Evolutionary conservation across 2,888 invertebrate species (phyloP), one percentile per base, ranked within the genome.

Genomic region (Hirtodrosophila alboralis): DNA sequence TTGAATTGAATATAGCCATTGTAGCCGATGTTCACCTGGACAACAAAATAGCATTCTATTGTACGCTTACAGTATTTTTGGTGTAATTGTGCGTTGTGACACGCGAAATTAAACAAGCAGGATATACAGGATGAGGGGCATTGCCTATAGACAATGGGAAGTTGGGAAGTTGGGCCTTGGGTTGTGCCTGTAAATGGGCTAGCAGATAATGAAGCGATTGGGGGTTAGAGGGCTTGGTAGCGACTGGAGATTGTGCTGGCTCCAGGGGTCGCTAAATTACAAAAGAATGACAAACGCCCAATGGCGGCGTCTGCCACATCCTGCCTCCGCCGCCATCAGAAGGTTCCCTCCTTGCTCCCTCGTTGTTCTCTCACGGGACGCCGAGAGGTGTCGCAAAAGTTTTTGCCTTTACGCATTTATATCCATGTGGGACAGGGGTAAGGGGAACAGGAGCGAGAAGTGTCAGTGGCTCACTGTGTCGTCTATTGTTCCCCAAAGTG

Each of bases 401-500:
- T 84, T 71, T 54, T 18, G 59, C 48, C 57, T 34, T 54, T 40
- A 14, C 38, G 18, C 60, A n/a, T 37, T 16, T 30, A 6, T 33
- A 23, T 14, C 10, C 31, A 31, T 7, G 6, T 1, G 16, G 13
- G 28, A 26, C 7, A 10, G 9, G 30, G 7, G 2, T 23, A 23
- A 1, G 23, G 23, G 23, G 23, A 23, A 5, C 18, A 21, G 6
- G 4, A 28, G 48, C 6, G 4, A 26, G 44, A 45, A 47, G 68
- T 63, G 63, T 63, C 53, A 51, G 33, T 43, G 52, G 44, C 47
- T 28, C 37, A 27, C 31, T 10, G 52, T 44, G 58, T 47, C 49
- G 60, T 75, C 81, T 84, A 84, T 84, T 84, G 85, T 79, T 84
- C 85, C 85, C 87, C 61, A 69, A 84, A 81, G 87, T 81, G 86